Evolutionary conservation across 1,140 invertebrate genomes (phyloP).

Genomic region (Anadara kagoshimensis): DNA sequence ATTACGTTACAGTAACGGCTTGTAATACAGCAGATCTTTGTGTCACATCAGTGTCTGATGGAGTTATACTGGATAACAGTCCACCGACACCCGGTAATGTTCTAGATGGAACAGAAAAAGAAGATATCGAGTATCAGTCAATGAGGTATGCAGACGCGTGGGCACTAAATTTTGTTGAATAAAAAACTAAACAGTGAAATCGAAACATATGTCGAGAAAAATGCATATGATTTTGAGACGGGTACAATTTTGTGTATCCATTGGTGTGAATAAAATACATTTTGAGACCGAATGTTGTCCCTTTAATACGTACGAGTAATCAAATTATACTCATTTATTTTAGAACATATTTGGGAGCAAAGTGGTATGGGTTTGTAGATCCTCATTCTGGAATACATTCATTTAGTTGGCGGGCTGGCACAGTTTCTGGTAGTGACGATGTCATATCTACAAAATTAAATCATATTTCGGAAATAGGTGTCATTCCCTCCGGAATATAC

Average conservation of each 20-base stretch:
- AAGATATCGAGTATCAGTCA: constrained; percentile 54
- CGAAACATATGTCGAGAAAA: too few species aligned
- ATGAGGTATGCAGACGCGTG: too few species aligned
- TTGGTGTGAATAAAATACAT: too few species aligned
- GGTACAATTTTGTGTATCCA: too few species aligned
- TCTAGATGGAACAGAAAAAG: constrained; percentile 40
- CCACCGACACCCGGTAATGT: constrained; percentile 47
- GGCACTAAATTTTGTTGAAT: too few species aligned
- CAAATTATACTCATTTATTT: too few species aligned
- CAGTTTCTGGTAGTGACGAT: constrained; percentile 40
- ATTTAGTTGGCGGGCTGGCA: constrained; percentile 49
- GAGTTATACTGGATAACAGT: constrained; percentile 52
- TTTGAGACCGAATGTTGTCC: too few species aligned
- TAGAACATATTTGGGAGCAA: constrained; percentile 45
- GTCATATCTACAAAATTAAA: constrained; percentile 24
- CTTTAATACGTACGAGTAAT: too few species aligned
- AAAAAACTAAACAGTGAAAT: too few species aligned
- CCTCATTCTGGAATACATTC: constrained; percentile 42
- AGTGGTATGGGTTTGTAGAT: constrained; percentile 51
- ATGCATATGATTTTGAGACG: too few species aligned
- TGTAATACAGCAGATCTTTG: constrained; percentile 53
- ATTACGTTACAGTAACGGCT: constrained; percentile 54
- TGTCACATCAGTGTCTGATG: constrained; percentile 49
- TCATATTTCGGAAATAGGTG: constrained; percentile 21
- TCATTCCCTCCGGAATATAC: constrained; percentile 14